Evolutionary conservation across 1,140 invertebrate genomes (phyloP).

Genomic region (Calephelis virginiensis): DNA sequence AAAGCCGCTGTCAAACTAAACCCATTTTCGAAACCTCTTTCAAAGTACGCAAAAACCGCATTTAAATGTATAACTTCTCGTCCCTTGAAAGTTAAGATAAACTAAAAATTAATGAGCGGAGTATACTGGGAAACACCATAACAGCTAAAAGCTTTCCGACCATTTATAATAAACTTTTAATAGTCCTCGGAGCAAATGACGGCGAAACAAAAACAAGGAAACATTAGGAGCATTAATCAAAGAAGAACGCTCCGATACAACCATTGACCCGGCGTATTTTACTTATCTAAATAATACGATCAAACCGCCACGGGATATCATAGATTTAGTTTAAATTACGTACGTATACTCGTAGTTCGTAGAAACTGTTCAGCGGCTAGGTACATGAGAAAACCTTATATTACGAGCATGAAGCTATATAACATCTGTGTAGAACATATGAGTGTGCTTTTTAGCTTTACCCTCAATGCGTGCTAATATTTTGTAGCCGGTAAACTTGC

Average conservation of each 20-base stretch:
- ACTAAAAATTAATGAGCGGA: slow-evolving; percentile 16
- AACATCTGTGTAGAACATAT: too few relatives aligned
- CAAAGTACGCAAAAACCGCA: background rate
- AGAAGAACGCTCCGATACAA: slow-evolving; percentile 32
- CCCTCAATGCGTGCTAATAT: too few relatives aligned
- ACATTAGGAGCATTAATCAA: slow-evolving; percentile 35
- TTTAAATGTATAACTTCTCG: background rate
- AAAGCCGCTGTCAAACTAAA: background rate
- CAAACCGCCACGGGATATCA: background rate
- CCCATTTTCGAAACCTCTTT: background rate
- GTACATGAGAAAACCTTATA: too few relatives aligned
- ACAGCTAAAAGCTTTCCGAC: slow-evolving; percentile 18
- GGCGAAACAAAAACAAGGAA: slow-evolving; percentile 28
- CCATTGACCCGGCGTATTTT: slow-evolving; percentile 22
- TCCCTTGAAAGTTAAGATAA: slow-evolving; percentile 4
- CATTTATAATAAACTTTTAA: slow-evolving; percentile 21
- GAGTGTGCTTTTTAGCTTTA: too few relatives aligned
- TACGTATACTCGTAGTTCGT: too few relatives aligned
- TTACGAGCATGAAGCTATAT: too few relatives aligned
- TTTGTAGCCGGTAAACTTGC: too few relatives aligned
- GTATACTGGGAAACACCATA: slow-evolving; percentile 16
- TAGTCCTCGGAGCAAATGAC: slow-evolving; percentile 24
- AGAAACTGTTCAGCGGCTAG: too few relatives aligned
- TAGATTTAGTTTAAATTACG: too few relatives aligned
- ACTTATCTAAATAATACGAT: background rate